phyloP scores from a whole-genome alignment of 37 sponge, comb jelly and placozoan genomes.

The Corticium candelabrum region DNA sequence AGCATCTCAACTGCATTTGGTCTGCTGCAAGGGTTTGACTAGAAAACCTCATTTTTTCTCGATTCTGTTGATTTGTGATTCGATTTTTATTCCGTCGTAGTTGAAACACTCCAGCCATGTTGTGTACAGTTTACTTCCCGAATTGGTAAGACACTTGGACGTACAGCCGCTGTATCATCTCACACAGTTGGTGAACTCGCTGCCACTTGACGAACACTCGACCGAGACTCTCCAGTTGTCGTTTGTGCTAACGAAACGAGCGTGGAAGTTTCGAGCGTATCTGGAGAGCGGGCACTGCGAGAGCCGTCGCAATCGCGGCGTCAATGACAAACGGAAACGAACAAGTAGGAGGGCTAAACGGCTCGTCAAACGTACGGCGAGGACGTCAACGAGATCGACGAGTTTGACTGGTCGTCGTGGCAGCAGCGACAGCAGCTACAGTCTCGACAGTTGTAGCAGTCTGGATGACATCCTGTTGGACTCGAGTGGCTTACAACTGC shows the following conservation, averaged over 20 bases:
- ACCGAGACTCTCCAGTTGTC: background rate
- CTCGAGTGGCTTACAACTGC: no score
- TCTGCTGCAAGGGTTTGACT: background rate
- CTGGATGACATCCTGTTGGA: no score
- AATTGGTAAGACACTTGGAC: background rate
- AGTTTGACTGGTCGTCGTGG: no score
- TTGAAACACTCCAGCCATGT: background rate
- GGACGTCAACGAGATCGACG: no score
- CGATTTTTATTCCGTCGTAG: no score
- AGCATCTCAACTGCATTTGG: background rate
- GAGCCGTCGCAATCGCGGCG: no score
- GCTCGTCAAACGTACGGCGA: no score
- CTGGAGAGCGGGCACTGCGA: no score
- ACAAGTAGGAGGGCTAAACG: no score
- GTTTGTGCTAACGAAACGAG: background rate
- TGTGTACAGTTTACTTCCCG: background rate
- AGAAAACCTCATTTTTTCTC: background rate
- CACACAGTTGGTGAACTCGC: background rate
- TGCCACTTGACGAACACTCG: background rate
- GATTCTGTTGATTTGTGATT: no score
- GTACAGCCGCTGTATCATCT: background rate
- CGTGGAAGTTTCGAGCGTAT: background rate
- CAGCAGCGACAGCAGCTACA: background rate
- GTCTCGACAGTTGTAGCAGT: background rate
- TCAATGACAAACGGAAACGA: no score